Percentiles rank a stretch among this genome's conserved stretches.
These are phyloP conservation scores for Aradus depressus DNA, from an alignment of 2,888 invertebrate species.

Conservation along the genomic window DNA sequence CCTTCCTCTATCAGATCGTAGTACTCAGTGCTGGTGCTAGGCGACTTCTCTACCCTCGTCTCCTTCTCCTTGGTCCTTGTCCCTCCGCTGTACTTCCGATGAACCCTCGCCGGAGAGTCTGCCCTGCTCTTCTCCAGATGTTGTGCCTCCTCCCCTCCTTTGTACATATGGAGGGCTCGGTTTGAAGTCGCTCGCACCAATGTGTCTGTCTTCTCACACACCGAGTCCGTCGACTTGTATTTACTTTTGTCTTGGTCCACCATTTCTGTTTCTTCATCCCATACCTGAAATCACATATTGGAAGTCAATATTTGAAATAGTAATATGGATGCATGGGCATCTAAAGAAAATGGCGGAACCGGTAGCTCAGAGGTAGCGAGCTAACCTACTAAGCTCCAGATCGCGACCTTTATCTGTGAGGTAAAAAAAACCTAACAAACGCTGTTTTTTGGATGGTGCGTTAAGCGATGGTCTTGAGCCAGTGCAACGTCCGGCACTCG, in stretches of 20 bases:
- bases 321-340: too few relatives aligned
- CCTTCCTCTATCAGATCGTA: slow-evolving; percentile 44
- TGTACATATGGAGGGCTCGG: slow-evolving; percentile 18
- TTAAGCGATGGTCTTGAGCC: too few relatives aligned
- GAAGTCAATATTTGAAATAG: too few relatives aligned
- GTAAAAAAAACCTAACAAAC: too few relatives aligned
- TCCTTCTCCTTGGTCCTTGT: slow-evolving; percentile 41
- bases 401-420: too few relatives aligned
- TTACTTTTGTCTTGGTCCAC: background rate
- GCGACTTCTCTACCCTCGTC: slow-evolving; percentile 54
- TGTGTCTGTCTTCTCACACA: slow-evolving; percentile 4
- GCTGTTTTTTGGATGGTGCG: too few relatives aligned
- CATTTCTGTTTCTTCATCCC: slow-evolving; percentile 32
- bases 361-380: too few relatives aligned
- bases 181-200: slow-evolving; percentile 10
- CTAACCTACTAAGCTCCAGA: too few relatives aligned
- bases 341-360: too few relatives aligned
- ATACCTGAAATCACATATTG: too few relatives aligned
- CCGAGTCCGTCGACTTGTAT: slow-evolving; percentile 11
- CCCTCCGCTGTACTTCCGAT: slow-evolving; percentile 19
- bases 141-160: slow-evolving; percentile 14
- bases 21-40: slow-evolving; percentile 35
- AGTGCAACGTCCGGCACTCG: too few relatives aligned
- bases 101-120: slow-evolving; percentile 26
- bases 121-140: slow-evolving; percentile 23